Percentiles rank a stretch among this genome's conserved stretches.
Conservation (phyloP, 1,140 invertebrate species). For the Pantala flavescens region DNA sequence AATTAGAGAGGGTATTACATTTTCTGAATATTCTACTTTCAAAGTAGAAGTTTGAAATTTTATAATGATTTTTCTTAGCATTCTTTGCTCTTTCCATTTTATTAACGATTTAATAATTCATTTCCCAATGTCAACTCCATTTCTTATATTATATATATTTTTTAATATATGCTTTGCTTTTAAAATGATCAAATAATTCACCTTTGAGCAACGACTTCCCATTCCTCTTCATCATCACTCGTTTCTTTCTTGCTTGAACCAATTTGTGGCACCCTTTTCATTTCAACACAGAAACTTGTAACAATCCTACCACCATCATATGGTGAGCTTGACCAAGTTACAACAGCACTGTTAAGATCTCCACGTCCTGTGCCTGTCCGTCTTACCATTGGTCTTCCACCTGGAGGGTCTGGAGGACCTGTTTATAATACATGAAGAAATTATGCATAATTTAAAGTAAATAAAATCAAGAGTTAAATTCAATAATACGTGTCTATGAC, state of each 20-base stretch:
- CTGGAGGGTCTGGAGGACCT: slow-evolving; percentile 64
- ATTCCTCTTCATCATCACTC: slow-evolving; percentile 39
- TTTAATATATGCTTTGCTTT: too few relatives aligned
- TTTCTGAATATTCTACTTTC: too few relatives aligned
- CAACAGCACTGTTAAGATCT: slow-evolving; percentile 31
- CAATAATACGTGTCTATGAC: too few relatives aligned
- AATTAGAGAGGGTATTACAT: too few relatives aligned
- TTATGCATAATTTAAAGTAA: slow-evolving; percentile 15
- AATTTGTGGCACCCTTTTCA: slow-evolving; percentile 33
- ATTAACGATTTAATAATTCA: too few relatives aligned
- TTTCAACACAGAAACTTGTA: slow-evolving; percentile 70
- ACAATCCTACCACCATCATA: slow-evolving; percentile 79
- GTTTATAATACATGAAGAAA: not conserved
- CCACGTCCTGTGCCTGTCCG: slow-evolving; percentile 23
- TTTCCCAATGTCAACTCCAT: too few relatives aligned
- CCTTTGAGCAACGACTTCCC: slow-evolving; percentile 47
- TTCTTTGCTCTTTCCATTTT: too few relatives aligned
- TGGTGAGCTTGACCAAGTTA: slow-evolving; percentile 70
- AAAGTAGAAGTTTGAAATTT: too few relatives aligned
- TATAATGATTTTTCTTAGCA: too few relatives aligned
- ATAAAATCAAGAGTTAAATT: too few relatives aligned
- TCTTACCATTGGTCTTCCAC: slow-evolving; percentile 50
- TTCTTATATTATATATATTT: too few relatives aligned
- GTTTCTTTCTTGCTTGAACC: slow-evolving; percentile 20
- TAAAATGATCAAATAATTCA: slow-evolving; percentile 24